Evolutionary conservation across 2,797 vertebrate species (phyloP), one percentile per base, ranked within the genome.

Genomic region (Telmatherina bonti): DNA sequence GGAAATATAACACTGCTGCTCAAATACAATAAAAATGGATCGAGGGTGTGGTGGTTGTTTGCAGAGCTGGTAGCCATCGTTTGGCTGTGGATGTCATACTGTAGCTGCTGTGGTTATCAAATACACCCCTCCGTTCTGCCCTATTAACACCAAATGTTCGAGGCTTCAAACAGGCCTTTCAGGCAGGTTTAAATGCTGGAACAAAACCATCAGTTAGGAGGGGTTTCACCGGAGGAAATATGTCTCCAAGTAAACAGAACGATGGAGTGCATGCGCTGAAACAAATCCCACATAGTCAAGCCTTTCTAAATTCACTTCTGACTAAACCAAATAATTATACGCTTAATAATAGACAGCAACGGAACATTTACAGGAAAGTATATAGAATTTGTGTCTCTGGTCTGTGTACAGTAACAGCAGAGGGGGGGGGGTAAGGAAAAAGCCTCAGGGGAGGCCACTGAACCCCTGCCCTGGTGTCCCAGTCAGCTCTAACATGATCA

Each of bases 21-120:
- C 94, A 96, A 96, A 97, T 96, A 96, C 96, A 96, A 97, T 97
- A 96, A 97, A 97, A 98, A 97, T 97, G 96, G 97, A 97, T 97
- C 93, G 96, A 95, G 96, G 96, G 92, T 96, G 95, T 95, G 91
- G 95, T 91, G 96, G 96, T 96, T 95, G 95, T 96, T 94, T 95
- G 95, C 95, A 94, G 96, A 91, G 94, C 95, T 95, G 96, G 94
- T 95, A 95, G 96, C 96, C 95, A 94, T 96, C 95, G 94, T 85
- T 91, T 95, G 94, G 91, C 94, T 87, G 93, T 84, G 94, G 93
- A 94, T 95, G 96, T 96, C 96, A 95, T 96, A 94, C 95, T 96
- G 92, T 95, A 95, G 95, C 94, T 76, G 92, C 94, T 86, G 86
- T 89, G 88, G 93, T 96, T 96, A 93, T 94, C 92, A 93, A 96